Base-by-base conservation (phyloP, 2,888 invertebrate species). In the Cataglyphis altisquamis region DNA sequence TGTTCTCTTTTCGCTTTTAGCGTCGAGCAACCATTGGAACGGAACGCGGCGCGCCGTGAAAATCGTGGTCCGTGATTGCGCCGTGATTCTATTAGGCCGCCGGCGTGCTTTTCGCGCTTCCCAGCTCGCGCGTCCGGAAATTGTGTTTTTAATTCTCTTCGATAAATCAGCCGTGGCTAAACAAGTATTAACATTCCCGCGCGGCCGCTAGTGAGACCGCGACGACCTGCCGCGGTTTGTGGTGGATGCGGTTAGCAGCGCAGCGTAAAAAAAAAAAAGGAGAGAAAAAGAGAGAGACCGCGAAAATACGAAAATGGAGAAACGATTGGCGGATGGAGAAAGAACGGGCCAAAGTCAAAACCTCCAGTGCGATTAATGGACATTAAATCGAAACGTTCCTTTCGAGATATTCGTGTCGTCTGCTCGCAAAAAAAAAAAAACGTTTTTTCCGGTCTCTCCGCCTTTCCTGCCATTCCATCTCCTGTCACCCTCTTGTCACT, bases 61-160 rank as follows among this genome's bases (percentile, higher is more conserved):
- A 89, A 88, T 87, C 86, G 87, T 75, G 83, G 82, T 68, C 88
- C 89, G 90, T 92, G 92, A 93, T 93, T 93, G 92, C 92, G 88
- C 88, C 89, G 91, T 93, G 91, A 93, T 92, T 92, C 91, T 90
- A 92, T 93, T 93, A 93, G 92, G 89, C 90, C 12, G 45, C 45
- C 45, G 39, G 88, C 88, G 86, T 85, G 75, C 84, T 87, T 90
- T 87, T 84, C 88, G 88, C 81, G 90, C 66, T 77, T 15, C n/a
- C 67, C 82, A 75, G 55, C 73, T 73, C 82, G 82, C 84, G 52
- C 84, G 70, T 72, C 87, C 90, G 93, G 92, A 93, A 93, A 93
- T 93, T 92, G 92, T 91, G 92, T 92, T 93, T 93, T 93, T 93
- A 92, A 93, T 93, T 93, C 90, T 92, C 90, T 83, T 87, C 84